These are phyloP conservation scores for Drosophila dunni DNA, from an alignment of 1,140 invertebrate species.

Conservation along the genomic window DNA sequence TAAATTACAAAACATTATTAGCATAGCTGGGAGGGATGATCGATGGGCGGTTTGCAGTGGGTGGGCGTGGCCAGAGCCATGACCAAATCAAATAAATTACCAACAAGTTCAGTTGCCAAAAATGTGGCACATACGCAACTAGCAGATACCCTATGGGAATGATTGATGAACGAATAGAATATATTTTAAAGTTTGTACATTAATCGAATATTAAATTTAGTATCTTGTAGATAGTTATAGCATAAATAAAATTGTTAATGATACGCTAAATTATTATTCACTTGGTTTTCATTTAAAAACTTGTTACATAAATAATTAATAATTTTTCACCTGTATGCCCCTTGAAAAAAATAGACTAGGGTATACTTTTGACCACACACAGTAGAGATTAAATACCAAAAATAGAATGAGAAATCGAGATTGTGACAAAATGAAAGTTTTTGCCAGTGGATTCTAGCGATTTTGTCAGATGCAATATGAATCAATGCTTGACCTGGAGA, in stretches of 20 bases:
- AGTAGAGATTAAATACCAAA: conserved; percentile 7
- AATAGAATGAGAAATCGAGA: neutral
- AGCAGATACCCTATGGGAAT: conserved; percentile 2
- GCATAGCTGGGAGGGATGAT: conserved; percentile 54
- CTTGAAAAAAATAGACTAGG: neutral
- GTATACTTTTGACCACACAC: conserved; percentile 25
- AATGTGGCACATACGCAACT: neutral
- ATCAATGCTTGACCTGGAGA: conserved; percentile 51
- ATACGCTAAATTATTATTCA: no score
- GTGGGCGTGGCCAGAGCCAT: conserved; percentile 48
- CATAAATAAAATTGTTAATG: no score
- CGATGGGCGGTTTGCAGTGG: conserved; percentile 2
- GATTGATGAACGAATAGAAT: no score
- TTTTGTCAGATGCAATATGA: conserved; percentile 29
- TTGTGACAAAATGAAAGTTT: conserved; percentile 47
- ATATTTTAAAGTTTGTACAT: no score
- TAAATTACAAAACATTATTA: conserved; percentile 80
- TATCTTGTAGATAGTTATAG: no score
- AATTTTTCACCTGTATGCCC: neutral
- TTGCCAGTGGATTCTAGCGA: conserved; percentile 53
- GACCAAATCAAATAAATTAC: conserved; percentile 64
- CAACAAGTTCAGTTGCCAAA: conserved; percentile 28
- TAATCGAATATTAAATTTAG: no score
- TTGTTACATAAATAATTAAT: neutral
- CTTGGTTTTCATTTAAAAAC: no score